Percentiles rank a stretch among this genome's conserved stretches.
Conservation (phyloP, 2,113 vertebrate genomes). For the Prionailurus bengalensis region DNA sequence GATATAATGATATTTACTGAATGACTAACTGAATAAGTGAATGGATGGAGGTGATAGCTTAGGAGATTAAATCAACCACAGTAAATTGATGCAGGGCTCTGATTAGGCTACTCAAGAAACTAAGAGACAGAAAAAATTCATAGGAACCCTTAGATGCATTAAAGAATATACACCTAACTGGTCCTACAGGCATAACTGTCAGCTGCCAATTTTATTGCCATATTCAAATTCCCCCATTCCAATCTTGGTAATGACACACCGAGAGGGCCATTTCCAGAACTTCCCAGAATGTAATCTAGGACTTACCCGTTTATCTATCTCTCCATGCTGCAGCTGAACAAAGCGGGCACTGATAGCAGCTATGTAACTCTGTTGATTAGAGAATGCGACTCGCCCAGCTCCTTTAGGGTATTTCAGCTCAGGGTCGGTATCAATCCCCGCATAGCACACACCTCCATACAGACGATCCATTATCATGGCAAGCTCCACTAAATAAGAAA, state of each 20-base stretch:
- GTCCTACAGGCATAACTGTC: background rate
- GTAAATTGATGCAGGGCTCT: background rate
- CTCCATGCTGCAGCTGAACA: slow-evolving; percentile 99
- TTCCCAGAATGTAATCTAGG: background rate
- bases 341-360: slow-evolving; percentile 99
- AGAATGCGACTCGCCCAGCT: slow-evolving; percentile 98
- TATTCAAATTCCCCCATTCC: background rate
- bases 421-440: slow-evolving; percentile 99
- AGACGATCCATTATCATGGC: slow-evolving; percentile 99
- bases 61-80: background rate
- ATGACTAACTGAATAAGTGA: background rate
- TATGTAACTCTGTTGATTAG: slow-evolving; percentile 99
- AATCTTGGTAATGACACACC: background rate
- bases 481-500: slow-evolving; percentile 93
- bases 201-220: background rate
- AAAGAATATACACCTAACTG: background rate
- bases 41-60: background rate
- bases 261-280: slow-evolving; percentile 29
- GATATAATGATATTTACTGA: background rate
- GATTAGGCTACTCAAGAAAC: background rate
- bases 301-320: slow-evolving; percentile 99
- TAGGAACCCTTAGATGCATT: background rate
- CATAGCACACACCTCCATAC: slow-evolving; percentile 99
- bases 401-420: slow-evolving; percentile 99
- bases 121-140: background rate